Percentiles rank a stretch among this genome's conserved stretches.
phyloP scores from a whole-genome alignment of 1,140 invertebrate species.

The Diabrotica virgifera region DNA sequence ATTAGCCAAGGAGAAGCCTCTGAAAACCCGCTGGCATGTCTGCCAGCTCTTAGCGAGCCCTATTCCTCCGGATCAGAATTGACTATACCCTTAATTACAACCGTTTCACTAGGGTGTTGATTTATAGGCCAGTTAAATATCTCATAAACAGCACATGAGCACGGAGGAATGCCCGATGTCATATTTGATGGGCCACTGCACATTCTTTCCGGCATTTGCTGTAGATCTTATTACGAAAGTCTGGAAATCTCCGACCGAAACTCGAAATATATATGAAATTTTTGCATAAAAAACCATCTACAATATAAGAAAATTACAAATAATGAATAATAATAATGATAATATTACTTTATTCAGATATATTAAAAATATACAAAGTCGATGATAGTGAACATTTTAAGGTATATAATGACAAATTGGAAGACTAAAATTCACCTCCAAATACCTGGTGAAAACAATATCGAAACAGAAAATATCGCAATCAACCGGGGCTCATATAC shows the following conservation, averaged over 20 bases:
- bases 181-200: conserved; percentile 40
- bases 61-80: conserved; percentile 34
- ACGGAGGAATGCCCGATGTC: conserved; percentile 42
- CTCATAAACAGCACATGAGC: conserved; percentile 51
- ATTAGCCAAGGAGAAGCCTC: conserved; percentile 22
- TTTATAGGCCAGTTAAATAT: conserved; percentile 52
- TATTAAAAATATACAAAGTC: too few species aligned
- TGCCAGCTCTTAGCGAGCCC: conserved; percentile 10
- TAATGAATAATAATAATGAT: too few species aligned
- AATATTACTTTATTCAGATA: too few species aligned
- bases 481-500: too few species aligned
- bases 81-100: conserved; percentile 47
- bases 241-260: neutral
- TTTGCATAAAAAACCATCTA: too few species aligned
- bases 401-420: too few species aligned
- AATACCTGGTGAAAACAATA: too few species aligned
- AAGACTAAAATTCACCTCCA: too few species aligned
- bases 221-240: conserved; percentile 3
- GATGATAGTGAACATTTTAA: too few species aligned
- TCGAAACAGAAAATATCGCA: too few species aligned
- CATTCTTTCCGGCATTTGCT: conserved; percentile 11
- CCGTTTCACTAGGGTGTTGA: conserved; percentile 47
- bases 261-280: too few species aligned
- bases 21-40: conserved; percentile 1
- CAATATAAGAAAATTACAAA: too few species aligned